A percentile compares a stretch with the other conserved stretches of the same genome.
Conservation (phyloP, 2,888 invertebrate species). For the Nymphalis urticae region DNA sequence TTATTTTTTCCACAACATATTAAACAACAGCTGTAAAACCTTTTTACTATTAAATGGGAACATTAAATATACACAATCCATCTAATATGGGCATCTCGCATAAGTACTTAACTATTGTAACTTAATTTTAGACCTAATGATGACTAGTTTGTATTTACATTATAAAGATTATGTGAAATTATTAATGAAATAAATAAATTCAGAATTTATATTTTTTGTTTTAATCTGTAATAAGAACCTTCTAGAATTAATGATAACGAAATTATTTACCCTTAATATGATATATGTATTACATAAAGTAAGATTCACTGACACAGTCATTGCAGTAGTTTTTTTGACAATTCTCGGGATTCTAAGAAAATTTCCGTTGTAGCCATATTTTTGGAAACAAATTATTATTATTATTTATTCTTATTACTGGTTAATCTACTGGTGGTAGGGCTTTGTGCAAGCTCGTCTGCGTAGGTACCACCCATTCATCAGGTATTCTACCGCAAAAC, state of each 20-base stretch:
- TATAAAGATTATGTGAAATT: constrained; percentile 60
- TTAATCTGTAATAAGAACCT: constrained; percentile 34
- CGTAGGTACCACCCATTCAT: no score
- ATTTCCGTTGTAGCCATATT: no score
- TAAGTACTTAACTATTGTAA: constrained; percentile 64
- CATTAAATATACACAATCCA: background rate
- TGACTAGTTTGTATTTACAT: constrained; percentile 63
- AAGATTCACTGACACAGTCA: no score
- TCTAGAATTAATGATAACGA: background rate
- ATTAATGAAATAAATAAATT: constrained; percentile 73
- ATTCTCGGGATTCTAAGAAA: no score
- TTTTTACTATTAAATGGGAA: background rate
- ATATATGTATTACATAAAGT: no score
- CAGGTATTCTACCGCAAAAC: no score
- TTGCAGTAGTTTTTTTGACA: no score
- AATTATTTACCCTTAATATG: no score
- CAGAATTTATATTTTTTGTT: constrained; percentile 50
- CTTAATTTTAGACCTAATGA: constrained; percentile 63
- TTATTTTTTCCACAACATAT: constrained; percentile 25
- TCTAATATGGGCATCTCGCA: constrained; percentile 29
- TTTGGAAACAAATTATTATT: no score
- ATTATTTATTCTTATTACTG: no score
- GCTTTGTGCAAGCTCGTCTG: no score
- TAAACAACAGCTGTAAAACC: background rate
- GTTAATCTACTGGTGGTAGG: no score